Conservation (phyloP, 2,888 invertebrate genomes). For the Cotesia congregata region DNA sequence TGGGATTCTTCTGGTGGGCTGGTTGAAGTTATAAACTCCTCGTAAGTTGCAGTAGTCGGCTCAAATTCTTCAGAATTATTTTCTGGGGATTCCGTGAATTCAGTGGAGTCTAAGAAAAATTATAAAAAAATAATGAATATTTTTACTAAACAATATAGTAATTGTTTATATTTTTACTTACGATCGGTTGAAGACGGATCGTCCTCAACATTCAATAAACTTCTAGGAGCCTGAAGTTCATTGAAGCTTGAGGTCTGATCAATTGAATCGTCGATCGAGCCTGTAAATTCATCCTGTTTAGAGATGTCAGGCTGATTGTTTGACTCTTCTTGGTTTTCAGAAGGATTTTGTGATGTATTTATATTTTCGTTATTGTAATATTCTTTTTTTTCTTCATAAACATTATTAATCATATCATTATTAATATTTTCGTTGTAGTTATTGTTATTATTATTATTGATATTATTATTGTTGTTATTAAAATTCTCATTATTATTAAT, state of each 20-base stretch:
- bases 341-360: slow-evolving; percentile 2
- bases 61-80: neutral
- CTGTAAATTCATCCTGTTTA: slow-evolving; percentile 46
- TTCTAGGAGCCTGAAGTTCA: slow-evolving; percentile 59
- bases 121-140: neutral
- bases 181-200: slow-evolving; percentile 51
- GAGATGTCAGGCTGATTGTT: slow-evolving; percentile 47
- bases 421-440: neutral
- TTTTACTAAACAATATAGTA: no score
- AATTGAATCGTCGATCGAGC: slow-evolving; percentile 52
- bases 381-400: neutral
- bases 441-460: neutral
- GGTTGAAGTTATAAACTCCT: neutral
- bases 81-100: neutral
- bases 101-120: neutral
- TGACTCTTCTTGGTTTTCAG: neutral
- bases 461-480: neutral
- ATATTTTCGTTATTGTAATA: neutral
- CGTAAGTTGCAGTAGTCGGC: neutral
- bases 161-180: slow-evolving; percentile 40
- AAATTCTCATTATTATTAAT: neutral
- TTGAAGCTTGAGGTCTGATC: slow-evolving; percentile 54
- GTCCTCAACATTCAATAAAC: slow-evolving; percentile 61
- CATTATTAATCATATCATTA: neutral
- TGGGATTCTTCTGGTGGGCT: slow-evolving; percentile 4